Evolutionary conservation across 2,888 invertebrate genomes (phyloP), one percentile per base, ranked within the genome.

Genomic region (Prostheceraeus crozeri): DNA sequence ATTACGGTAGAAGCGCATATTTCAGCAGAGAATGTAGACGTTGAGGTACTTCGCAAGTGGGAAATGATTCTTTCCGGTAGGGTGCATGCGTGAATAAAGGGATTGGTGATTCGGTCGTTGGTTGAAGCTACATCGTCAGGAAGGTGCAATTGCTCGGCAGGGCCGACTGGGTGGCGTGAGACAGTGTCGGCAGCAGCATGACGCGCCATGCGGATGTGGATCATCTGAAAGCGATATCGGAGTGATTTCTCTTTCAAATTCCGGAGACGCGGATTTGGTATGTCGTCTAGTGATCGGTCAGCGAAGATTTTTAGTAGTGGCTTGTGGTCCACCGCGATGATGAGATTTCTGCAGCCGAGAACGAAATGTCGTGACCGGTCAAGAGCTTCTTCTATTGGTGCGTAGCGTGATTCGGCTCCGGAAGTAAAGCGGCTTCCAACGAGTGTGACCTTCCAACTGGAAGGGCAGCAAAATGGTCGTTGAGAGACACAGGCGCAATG

Each of bases 241-340:
- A 51, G 25, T 28, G 52, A 23, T 14, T 51, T 51, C 21, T 51
- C 52, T n/a, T 51, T 51, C 23, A 51, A 27, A 14, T 51, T 51
- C 16, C 8, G 4, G 25, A 51, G 21, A 8, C 52, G 23, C 23
- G 27, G 6, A 25, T 63, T 62, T 19, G 36, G 35, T 8, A 62
- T 62, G 28, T 62, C 35, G 35, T 62, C 61, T 11, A 62, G 62
- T 8, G 40, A 46, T 46, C 57, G 46, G 59, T 62, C 61, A 10
- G 57, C 57, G 27, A 63, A 40, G 28, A 63, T 25, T 35, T 63
- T 62, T 4, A 63, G n/a, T 25, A 61, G 16, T 3, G 59, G 56
- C 35, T 63, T 63, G 58, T 63, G 61, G 45, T 63, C 62, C 14
- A 63, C 59, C 6, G 56, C 62, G 10, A 62, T 27, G 14, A 45